Evolutionary conservation across 2,888 invertebrate genomes (phyloP).

Genomic region (Apotomis turbidana): DNA sequence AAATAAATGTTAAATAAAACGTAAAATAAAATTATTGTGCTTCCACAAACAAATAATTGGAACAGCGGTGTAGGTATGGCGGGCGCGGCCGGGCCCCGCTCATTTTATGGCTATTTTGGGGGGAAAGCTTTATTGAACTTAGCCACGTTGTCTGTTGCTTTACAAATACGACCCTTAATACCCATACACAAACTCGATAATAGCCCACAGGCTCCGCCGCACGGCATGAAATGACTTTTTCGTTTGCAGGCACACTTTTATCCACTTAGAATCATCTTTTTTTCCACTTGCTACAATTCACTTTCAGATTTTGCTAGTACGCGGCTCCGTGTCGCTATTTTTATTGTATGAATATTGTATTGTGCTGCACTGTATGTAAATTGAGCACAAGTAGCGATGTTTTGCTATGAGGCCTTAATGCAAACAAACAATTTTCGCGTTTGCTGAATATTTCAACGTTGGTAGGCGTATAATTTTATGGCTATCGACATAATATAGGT

Average conservation of each 20-base stretch:
- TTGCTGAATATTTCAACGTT: neutral
- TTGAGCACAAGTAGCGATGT: neutral
- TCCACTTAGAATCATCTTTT: slow-evolving; percentile 82
- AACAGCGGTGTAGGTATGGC: slow-evolving; percentile 72
- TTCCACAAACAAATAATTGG: slow-evolving; percentile 84
- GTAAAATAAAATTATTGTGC: slow-evolving; percentile 84
- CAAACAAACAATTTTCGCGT: slow-evolving; percentile 1
- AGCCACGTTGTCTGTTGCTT: slow-evolving; percentile 70
- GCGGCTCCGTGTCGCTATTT: slow-evolving; percentile 68
- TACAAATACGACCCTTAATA: slow-evolving; percentile 65
- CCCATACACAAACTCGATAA: slow-evolving; percentile 56
- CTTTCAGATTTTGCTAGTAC: slow-evolving; percentile 76
- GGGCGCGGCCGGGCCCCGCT: slow-evolving; percentile 78
- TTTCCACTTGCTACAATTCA: slow-evolving; percentile 82
- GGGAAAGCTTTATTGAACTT: slow-evolving; percentile 83
- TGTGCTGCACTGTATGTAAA: slow-evolving; percentile 23
- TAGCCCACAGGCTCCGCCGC: slow-evolving; percentile 63
- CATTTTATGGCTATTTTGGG: slow-evolving; percentile 83
- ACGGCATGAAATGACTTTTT: slow-evolving; percentile 83
- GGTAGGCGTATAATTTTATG: neutral
- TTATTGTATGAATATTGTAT: slow-evolving; percentile 65
- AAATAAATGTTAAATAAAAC: slow-evolving; percentile 84
- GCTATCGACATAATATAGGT: no score
- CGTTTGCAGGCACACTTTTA: slow-evolving; percentile 82
- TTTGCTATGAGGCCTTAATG: slow-evolving; percentile 3